Evolutionary conservation across 1,140 invertebrate genomes (phyloP).

Genomic region (Phenacoccus solenopsis): DNA sequence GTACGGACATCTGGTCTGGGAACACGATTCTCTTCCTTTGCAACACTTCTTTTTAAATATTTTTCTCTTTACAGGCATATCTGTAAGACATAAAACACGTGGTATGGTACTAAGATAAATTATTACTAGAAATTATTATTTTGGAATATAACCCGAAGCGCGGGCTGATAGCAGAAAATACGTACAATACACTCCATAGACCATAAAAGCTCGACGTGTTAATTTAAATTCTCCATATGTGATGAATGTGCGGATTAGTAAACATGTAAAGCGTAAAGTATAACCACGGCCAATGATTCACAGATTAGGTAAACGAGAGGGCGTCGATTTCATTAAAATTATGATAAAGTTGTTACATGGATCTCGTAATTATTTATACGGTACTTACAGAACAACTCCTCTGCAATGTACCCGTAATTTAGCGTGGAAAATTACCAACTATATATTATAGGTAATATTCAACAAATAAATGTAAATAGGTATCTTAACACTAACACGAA

Average conservation of each 20-base stretch:
- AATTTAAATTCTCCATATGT: neutral
- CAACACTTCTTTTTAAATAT: neutral
- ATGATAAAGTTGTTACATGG: neutral
- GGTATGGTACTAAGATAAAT: no score
- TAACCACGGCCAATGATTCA: neutral
- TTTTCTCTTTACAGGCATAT: neutral
- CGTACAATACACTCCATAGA: neutral
- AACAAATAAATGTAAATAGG: no score
- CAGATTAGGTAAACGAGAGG: neutral
- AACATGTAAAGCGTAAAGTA: neutral
- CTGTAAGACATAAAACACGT: neutral
- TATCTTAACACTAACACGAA: no score
- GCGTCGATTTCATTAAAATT: neutral
- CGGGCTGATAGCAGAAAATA: neutral
- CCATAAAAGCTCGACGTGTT: neutral
- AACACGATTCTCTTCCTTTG: neutral
- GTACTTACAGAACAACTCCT: no score
- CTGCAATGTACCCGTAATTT: no score
- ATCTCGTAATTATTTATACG: no score
- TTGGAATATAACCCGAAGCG: neutral
- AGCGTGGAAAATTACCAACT: no score
- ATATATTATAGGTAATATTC: no score
- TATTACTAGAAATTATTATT: neutral
- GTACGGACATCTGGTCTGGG: conserved; percentile 20
- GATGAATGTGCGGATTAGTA: neutral